Conservation (phyloP, 2,797 vertebrate genomes). For the Masticophis lateralis region DNA sequence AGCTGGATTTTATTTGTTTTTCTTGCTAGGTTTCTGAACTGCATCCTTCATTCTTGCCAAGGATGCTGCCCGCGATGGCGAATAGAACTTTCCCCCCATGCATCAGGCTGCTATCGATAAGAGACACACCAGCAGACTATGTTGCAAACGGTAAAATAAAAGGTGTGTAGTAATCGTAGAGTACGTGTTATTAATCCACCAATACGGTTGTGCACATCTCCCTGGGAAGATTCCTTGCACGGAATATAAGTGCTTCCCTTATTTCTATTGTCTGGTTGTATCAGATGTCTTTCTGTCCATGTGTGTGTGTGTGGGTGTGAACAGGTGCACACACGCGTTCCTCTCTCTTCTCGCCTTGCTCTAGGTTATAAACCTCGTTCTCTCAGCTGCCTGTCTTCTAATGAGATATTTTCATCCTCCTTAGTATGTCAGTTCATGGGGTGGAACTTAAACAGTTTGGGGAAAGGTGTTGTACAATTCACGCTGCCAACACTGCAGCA, state of each 20-base stretch:
- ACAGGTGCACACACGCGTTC: not conserved
- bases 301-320: not conserved
- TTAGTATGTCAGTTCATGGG: slow-evolving; percentile 34
- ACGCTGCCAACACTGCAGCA: slow-evolving; percentile 55
- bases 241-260: not conserved
- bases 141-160: slow-evolving; percentile 19
- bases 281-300: rapidly evolving
- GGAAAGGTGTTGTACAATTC: slow-evolving; percentile 34
- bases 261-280: not conserved
- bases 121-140: slow-evolving; percentile 43
- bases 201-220: rapidly evolving
- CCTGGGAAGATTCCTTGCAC: not conserved
- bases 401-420: slow-evolving; percentile 49
- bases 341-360: slow-evolving; percentile 23
- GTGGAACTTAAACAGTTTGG: slow-evolving; percentile 57
- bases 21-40: not conserved
- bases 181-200: slow-evolving; percentile 26
- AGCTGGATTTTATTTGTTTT: not conserved
- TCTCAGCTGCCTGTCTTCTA: slow-evolving; percentile 23
- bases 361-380: not conserved
- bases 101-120: slow-evolving; percentile 39
- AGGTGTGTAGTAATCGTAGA: slow-evolving; percentile 9
- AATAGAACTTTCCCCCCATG: slow-evolving; percentile 33
- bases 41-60: not conserved
- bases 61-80: slow-evolving; percentile 9